Conservation (phyloP, 2,888 invertebrate genomes). For the Ptilodon capucinus region DNA sequence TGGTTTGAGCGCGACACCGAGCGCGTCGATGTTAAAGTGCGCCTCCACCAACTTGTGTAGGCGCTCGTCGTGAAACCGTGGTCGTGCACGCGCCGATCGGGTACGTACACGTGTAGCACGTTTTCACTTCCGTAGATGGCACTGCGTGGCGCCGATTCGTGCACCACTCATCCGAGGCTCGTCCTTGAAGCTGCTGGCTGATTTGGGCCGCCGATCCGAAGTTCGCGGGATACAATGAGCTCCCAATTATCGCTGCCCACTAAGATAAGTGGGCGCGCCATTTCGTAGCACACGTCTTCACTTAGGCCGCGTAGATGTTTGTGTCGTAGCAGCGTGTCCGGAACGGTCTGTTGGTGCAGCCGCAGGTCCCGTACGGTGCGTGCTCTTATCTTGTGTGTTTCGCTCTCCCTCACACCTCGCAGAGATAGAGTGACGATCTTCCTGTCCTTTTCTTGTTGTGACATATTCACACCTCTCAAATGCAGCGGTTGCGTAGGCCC, state of each 20-base stretch:
- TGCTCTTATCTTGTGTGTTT: neutral
- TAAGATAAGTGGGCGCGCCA: neutral
- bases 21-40: neutral
- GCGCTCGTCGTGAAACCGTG: neutral
- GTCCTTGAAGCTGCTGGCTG: constrained; percentile 4
- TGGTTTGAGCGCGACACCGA: neutral
- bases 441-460: too few species aligned
- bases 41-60: neutral
- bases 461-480: neutral
- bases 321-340: neutral
- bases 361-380: constrained; percentile 2
- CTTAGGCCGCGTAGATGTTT: neutral
- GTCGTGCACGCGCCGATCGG: neutral
- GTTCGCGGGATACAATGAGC: constrained; percentile 1
- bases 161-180: constrained; percentile 2
- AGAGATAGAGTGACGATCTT: constrained; percentile 2
- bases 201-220: neutral
- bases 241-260: constrained; percentile 1
- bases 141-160: neutral
- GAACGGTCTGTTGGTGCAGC: neutral
- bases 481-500: constrained; percentile 2
- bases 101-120: neutral
- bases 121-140: neutral
- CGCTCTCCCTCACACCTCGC: neutral
- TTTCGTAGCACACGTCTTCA: neutral